Evolutionary conservation across 1,140 invertebrate species (phyloP), one percentile per base, ranked within the genome.

Genomic region (Drosophila pectinifera): DNA sequence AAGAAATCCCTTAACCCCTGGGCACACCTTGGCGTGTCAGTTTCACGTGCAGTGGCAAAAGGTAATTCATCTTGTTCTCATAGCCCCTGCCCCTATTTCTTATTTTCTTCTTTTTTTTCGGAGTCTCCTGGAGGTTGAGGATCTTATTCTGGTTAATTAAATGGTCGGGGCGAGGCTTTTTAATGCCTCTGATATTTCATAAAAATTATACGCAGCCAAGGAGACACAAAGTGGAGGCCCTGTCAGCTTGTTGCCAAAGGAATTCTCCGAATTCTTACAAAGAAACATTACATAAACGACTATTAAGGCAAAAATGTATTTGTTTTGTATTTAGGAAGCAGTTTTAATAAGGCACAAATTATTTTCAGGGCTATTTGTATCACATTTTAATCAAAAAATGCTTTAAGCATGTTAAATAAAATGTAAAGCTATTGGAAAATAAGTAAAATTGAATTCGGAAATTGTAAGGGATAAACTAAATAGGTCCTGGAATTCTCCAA

Each of bases 401-500:
- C 5, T 5, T 20, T n/a, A n/a, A n/a, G n/a, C n/a, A n/a, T n/a
- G 8, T 28, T 28, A 24, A 18, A 5, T 7, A 14, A 20, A 4
- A 7, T 14, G 2, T 7, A 11, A 36, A 53, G 14, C 22, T 34
- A 1, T 36, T 5, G 5, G 20, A 24, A 46, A 34, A 14, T 7
- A 4, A 11, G 20, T 24, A 61, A 36, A 96, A 95, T 96, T 95
- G 95, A 96, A 96, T 73, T 65, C 28, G 28, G 28, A 31, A 31
- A 31, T 31, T 31, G 2, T 10, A 31, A 11, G 28, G 8, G 3
- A 14, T 6, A 38, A 38, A 38, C 14, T 31, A 31, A 11, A 3
- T 31, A 14, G n/a, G 7, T n/a, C 13, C 36, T 6, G 5, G 6
- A n/a, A 38, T n/a, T 38, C 14, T n/a, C 5, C 2, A 5, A 14